Evolutionary conservation across 2,113 vertebrate species (phyloP).

Genomic region (Menura novaehollandiae): DNA sequence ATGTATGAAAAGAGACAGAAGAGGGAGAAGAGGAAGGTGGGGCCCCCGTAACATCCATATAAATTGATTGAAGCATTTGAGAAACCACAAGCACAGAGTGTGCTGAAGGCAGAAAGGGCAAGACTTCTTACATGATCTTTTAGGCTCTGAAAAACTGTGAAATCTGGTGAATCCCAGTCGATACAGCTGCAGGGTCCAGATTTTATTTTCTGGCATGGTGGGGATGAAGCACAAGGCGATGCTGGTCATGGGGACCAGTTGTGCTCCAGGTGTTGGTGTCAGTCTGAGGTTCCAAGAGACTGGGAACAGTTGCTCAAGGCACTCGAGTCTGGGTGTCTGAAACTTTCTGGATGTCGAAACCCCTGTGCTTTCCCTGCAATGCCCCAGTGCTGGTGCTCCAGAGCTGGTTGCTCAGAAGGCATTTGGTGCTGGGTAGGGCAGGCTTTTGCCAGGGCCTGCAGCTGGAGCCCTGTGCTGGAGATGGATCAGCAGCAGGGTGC

Average conservation of each 20-base stretch:
- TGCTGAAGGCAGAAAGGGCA: neutral
- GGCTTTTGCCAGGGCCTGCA: neutral
- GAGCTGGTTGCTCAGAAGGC: neutral
- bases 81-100: neutral
- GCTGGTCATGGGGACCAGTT: neutral
- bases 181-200: neutral
- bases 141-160: neutral
- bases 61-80: neutral
- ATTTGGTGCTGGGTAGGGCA: neutral
- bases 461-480: neutral
- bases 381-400: neutral
- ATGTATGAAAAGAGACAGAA: neutral
- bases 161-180: neutral
- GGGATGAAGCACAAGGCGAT: neutral
- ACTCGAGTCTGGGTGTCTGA: neutral
- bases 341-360: neutral
- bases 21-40: neutral
- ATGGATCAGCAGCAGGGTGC: neutral
- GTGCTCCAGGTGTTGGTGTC: neutral
- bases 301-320: neutral
- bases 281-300: neutral
- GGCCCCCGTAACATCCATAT: neutral
- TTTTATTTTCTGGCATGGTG: neutral
- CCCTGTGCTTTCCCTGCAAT: neutral
- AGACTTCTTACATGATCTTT: neutral